Evolutionary conservation across 2,888 invertebrate species (phyloP).

Genomic region (Arrhopalites spinosus): DNA sequence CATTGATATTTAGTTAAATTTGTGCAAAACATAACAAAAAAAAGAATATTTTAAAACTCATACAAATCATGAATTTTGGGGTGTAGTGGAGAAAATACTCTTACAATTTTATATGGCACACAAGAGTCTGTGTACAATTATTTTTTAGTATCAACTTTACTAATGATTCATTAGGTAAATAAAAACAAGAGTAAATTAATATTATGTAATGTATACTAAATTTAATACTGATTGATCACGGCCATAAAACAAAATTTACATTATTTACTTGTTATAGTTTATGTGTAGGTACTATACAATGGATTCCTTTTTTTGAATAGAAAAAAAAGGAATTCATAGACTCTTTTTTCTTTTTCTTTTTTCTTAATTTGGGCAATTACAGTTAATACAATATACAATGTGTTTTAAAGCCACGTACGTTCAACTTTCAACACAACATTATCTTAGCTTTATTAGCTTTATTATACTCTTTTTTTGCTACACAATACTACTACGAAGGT

Average conservation of each 20-base stretch:
- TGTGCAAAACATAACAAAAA: too few relatives aligned
- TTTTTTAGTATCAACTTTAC: not conserved
- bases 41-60: too few relatives aligned
- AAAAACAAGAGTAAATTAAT: not conserved
- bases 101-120: not conserved
- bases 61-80: too few relatives aligned
- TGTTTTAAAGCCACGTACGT: slow-evolving; percentile 6
- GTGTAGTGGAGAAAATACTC: too few relatives aligned
- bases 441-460: not conserved
- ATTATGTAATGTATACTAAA: too few relatives aligned
- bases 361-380: too few relatives aligned
- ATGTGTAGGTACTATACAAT: too few relatives aligned
- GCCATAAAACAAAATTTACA: not conserved
- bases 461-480: slow-evolving; percentile 4
- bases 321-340: too few relatives aligned
- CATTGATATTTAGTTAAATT: too few relatives aligned
- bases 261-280: too few relatives aligned
- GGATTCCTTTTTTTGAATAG: too few relatives aligned
- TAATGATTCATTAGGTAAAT: not conserved
- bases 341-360: too few relatives aligned
- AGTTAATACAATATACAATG: not conserved
- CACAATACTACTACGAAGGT: not conserved
- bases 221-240: slow-evolving; percentile 16
- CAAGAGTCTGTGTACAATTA: not conserved
- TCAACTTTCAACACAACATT: not conserved